Evolutionary conservation across 2,113 vertebrate species (phyloP), one percentile per base, ranked within the genome.

Genomic region (Serranochromis macrocephalus): DNA sequence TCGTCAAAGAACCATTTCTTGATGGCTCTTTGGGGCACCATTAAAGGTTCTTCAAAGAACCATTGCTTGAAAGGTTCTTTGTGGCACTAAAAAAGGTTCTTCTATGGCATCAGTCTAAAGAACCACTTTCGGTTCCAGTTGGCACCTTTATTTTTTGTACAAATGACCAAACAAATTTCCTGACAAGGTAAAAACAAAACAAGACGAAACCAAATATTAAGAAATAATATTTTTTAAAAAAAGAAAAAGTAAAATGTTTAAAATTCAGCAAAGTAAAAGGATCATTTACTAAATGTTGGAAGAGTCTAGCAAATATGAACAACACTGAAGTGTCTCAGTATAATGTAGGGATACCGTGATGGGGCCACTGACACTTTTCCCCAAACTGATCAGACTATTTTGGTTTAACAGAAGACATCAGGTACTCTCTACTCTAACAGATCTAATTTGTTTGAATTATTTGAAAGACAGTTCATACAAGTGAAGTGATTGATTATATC

Each of bases 161-260:
- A 42, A 21, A 6, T 40, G 36, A 38, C 19, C 33, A 66, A 12
- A 38, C 19, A 66, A 38, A 21, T 13, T 3, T 71, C 36, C 63
- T 9, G 13, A 42, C 38, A 9, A 71, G 66, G 11, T 68, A 68
- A 68, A 9, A 58, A 6, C 0, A 31, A 38, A 12, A 66, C 31
- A 66, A 66, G 17, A 36, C 0, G 0, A 66, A 68, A 21, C n/a
- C 7, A 68, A 38, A 68, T 40, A 13, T 7, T 21, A 2, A 3
- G 21, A 55, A 55, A 26, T 7, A 14, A 55, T 13, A 1, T 54
- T 4, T 1, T 4, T 0, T 1, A 9, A 11, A 10, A 21, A 55
- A 54, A 55, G 0, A 55, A 57, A 16, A 57, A 16, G 36, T 40
- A 9, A 42, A 24, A 42, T 71, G 7, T 71, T 42, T 68, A 13